Evolutionary conservation across 2,113 vertebrate genomes (phyloP).

Genomic region (Chaetura pelagica): DNA sequence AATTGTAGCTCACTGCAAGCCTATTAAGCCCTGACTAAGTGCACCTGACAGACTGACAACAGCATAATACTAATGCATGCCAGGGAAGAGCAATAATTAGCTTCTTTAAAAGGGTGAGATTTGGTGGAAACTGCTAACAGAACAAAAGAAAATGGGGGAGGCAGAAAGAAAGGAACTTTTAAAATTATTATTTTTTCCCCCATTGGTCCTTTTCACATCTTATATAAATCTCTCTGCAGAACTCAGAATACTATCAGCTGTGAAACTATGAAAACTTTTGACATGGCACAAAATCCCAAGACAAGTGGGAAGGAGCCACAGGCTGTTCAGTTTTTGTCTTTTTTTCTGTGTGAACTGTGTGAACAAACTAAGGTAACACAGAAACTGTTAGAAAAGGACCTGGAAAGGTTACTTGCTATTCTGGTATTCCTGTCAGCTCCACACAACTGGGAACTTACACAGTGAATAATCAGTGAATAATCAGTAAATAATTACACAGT

Average conservation of each 20-base stretch:
- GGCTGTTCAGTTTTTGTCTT: not conserved
- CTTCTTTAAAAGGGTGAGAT: slow-evolving; percentile 40
- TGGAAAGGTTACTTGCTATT: not conserved
- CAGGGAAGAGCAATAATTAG: slow-evolving; percentile 68
- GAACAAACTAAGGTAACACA: not conserved
- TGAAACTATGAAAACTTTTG: not conserved
- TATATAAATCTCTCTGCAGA: not conserved
- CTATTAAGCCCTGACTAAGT: slow-evolving; percentile 72
- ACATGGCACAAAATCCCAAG: not conserved
- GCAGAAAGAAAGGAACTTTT: not conserved
- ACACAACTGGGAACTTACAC: not conserved
- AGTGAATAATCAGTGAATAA: not conserved
- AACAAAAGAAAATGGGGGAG: slow-evolving; percentile 52
- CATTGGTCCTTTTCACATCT: not conserved
- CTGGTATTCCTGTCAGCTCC: not conserved
- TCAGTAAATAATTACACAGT: not conserved
- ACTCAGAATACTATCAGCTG: not conserved
- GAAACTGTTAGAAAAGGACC: not conserved
- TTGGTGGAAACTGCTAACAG: slow-evolving; percentile 23
- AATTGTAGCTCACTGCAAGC: slow-evolving; percentile 71
- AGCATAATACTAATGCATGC: slow-evolving; percentile 66
- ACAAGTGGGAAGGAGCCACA: not conserved
- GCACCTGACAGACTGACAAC: slow-evolving; percentile 74
- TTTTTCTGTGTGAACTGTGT: not conserved
- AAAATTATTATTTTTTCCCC: not conserved